Conservation (phyloP, 2,888 invertebrate species). For the Coelopa pilipes region DNA sequence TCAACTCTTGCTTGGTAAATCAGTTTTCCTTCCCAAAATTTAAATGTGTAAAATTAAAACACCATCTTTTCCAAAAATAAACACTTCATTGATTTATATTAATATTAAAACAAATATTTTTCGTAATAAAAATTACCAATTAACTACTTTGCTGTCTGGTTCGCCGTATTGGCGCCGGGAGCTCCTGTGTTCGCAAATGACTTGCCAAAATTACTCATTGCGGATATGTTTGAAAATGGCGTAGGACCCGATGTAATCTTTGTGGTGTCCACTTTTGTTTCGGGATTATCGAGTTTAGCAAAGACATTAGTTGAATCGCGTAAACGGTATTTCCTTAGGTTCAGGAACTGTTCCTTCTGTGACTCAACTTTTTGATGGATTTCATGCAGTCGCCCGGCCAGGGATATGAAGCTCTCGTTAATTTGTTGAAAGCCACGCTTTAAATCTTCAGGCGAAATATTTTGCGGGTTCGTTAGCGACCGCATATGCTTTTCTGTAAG, state of each 20-base stretch:
- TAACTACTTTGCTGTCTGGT: slow-evolving; percentile 18
- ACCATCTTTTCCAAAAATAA: slow-evolving; percentile 3
- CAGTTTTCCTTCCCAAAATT: neutral
- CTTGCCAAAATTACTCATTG: slow-evolving; percentile 58
- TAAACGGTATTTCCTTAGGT: slow-evolving; percentile 77
- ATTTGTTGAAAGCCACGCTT: slow-evolving; percentile 82
- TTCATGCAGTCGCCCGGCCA: slow-evolving; percentile 87
- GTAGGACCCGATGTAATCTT: slow-evolving; percentile 72
- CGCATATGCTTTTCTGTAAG: slow-evolving; percentile 78
- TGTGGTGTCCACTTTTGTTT: slow-evolving; percentile 59
- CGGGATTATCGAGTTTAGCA: slow-evolving; percentile 67
- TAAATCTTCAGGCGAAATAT: slow-evolving; percentile 79
- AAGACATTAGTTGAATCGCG: slow-evolving; percentile 83
- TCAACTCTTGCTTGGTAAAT: neutral
- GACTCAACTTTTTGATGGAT: slow-evolving; percentile 80
- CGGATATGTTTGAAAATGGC: slow-evolving; percentile 69
- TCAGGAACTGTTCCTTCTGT: slow-evolving; percentile 87
- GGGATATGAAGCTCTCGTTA: slow-evolving; percentile 85
- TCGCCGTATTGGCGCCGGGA: slow-evolving; percentile 31
- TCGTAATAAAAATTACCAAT: neutral
- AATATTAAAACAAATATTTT: neutral
- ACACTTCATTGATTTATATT: neutral
- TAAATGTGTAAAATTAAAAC: neutral
- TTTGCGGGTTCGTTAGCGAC: slow-evolving; percentile 72
- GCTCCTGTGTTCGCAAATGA: slow-evolving; percentile 47